Percentiles rank a stretch among this genome's conserved stretches.
These are phyloP conservation scores for Amphilophus citrinellus DNA, from an alignment of 2,113 vertebrate genomes.

Conservation along the genomic window DNA sequence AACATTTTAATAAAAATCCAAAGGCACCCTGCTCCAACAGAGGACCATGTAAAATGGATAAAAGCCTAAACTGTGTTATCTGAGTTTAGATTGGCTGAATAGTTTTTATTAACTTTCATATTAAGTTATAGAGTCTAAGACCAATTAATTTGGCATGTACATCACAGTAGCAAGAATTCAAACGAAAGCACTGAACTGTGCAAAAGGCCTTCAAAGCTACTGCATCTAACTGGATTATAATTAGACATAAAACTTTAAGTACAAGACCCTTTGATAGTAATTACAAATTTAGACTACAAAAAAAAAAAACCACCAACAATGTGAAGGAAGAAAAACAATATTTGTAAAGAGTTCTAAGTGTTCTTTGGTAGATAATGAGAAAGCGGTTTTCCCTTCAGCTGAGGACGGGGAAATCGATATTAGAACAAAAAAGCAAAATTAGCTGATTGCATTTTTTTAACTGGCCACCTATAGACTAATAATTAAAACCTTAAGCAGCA, in stretches of 20 bases:
- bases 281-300: not conserved
- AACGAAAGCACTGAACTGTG: not conserved
- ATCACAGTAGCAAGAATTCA: not conserved
- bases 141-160: not conserved
- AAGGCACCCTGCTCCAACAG: not conserved
- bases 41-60: not conserved
- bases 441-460: not conserved
- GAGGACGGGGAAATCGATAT: not conserved
- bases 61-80: not conserved
- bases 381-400: not conserved
- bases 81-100: not conserved
- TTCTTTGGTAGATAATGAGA: not conserved
- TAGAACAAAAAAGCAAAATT: not conserved
- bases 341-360: not conserved
- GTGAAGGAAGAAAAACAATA: not conserved
- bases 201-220: not conserved
- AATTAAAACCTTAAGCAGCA: not conserved
- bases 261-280: not conserved
- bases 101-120: not conserved
- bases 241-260: not conserved
- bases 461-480: not conserved
- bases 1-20: not conserved
- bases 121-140: not conserved
- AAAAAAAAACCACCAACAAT: not conserved
- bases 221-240: slow-evolving; percentile 1